phyloP scores from a whole-genome alignment of 2,797 vertebrate genomes.

The Thripadectes ignobilis region DNA sequence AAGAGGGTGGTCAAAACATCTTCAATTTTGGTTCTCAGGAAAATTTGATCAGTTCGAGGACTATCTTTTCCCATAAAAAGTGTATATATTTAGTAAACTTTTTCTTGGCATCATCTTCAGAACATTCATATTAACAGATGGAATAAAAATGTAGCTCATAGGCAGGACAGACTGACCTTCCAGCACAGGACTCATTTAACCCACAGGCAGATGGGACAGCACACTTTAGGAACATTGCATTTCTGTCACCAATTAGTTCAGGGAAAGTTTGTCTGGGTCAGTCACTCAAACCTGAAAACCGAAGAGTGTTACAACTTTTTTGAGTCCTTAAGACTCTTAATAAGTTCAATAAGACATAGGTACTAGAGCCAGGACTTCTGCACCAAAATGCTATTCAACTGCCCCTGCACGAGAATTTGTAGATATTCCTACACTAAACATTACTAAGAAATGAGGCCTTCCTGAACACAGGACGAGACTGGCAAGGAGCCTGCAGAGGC shows the following conservation, averaged over 20 bases:
- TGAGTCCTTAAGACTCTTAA: not conserved
- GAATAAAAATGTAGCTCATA: conserved; percentile 1
- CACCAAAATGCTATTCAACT: not conserved
- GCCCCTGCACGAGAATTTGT: not conserved
- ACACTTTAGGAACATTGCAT: not conserved
- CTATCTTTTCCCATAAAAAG: not conserved
- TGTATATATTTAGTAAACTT: conserved; percentile 18
- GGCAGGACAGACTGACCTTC: conserved; percentile 39
- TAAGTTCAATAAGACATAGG: not conserved
- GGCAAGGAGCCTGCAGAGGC: not conserved
- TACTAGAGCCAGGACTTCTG: not conserved
- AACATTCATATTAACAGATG: conserved; percentile 43
- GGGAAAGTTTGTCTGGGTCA: not conserved
- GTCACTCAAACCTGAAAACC: not conserved
- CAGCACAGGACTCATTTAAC: not conserved
- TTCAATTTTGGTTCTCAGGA: not conserved
- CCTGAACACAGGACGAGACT: not conserved
- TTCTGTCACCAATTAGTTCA: not conserved
- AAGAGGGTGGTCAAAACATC: not conserved
- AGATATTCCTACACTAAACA: not conserved
- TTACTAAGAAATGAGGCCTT: not conserved
- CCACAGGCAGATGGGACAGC: not conserved
- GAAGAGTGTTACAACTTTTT: not conserved
- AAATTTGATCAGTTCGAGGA: not conserved
- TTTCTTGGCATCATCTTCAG: conserved; percentile 13